phyloP scores from a whole-genome alignment of 2,888 invertebrate species.

The Calameuta filiformis region DNA sequence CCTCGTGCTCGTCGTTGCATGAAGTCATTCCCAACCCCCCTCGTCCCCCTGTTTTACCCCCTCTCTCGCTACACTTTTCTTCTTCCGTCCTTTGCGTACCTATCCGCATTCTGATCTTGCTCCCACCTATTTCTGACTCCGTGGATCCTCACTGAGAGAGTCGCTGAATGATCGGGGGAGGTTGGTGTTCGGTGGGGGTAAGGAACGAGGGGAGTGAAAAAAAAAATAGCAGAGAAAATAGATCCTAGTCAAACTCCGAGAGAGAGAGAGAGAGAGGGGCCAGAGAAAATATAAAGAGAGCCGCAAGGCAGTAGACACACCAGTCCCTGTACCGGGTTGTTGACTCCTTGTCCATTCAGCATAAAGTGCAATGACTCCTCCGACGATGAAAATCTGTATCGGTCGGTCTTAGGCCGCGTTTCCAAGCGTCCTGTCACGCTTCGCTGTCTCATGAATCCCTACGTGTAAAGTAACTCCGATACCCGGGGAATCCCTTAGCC shows the following conservation, averaged over 20 bases:
- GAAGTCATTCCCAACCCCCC: slow-evolving; percentile 49
- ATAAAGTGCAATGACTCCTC: slow-evolving; percentile 63
- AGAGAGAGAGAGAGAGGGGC: not conserved
- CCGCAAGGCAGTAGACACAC: slow-evolving; percentile 17
- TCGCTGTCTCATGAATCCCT: not conserved
- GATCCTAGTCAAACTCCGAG: not conserved
- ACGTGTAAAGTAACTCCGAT: no score
- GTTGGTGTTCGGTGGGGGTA: slow-evolving; percentile 9
- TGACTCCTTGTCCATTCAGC: slow-evolving; percentile 63
- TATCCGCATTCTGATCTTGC: slow-evolving; percentile 11
- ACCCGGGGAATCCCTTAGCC: no score
- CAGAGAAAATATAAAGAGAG: slow-evolving; percentile 16
- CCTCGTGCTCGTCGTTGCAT: slow-evolving; percentile 54
- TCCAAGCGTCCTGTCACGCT: not conserved
- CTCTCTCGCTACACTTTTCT: not conserved
- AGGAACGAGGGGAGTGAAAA: slow-evolving; percentile 20
- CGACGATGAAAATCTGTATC: slow-evolving; percentile 57
- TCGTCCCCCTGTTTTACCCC: slow-evolving; percentile 19
- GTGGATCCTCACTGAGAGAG: slow-evolving; percentile 18
- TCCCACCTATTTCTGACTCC: slow-evolving; percentile 18
- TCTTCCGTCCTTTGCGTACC: slow-evolving; percentile 3
- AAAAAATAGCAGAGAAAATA: slow-evolving; percentile 5
- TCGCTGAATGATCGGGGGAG: slow-evolving; percentile 12
- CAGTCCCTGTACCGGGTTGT: slow-evolving; percentile 47
- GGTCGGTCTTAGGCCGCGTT: slow-evolving; percentile 8